phyloP scores from a whole-genome alignment of 2,797 vertebrate genomes.

The Pangasius larnaudii region DNA sequence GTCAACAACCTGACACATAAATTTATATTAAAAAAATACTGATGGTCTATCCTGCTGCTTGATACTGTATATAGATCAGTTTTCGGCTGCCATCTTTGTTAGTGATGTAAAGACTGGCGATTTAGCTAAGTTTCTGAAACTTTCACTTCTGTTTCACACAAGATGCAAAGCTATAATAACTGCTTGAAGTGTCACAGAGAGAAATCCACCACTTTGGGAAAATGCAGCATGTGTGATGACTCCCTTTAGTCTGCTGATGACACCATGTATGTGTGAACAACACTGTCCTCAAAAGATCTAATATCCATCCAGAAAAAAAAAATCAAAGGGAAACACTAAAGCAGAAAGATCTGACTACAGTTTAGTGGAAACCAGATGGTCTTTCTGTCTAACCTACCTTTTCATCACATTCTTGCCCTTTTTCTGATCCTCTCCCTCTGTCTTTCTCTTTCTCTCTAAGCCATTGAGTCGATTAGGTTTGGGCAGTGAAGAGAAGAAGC shows the following conservation, averaged over 20 bases:
- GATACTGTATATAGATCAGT: no score
- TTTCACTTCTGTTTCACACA: not conserved
- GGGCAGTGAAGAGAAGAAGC: slow-evolving; percentile 21
- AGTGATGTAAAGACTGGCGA: not conserved
- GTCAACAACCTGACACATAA: not conserved
- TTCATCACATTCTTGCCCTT: slow-evolving; percentile 15
- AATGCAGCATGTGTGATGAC: slow-evolving; percentile 5
- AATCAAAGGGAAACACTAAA: slow-evolving; percentile 32
- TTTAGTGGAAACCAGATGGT: slow-evolving; percentile 57
- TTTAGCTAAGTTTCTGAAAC: not conserved
- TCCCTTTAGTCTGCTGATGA: not conserved
- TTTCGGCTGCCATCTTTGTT: not conserved
- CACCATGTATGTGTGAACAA: not conserved
- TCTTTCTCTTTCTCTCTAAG: slow-evolving; percentile 39
- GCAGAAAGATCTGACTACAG: slow-evolving; percentile 33
- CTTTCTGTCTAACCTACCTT: slow-evolving; percentile 11
- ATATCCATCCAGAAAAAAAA: slow-evolving; percentile 19
- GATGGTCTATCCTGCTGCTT: not conserved
- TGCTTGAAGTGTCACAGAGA: not conserved
- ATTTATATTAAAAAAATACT: not conserved
- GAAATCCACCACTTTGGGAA: not conserved
- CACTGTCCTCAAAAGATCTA: not conserved
- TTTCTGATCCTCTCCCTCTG: not conserved
- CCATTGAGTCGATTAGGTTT: slow-evolving; percentile 35
- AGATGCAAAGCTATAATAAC: not conserved